Percentiles rank a stretch among this genome's conserved stretches.
These are phyloP conservation scores for Acridotheres tristis DNA, from an alignment of 2,797 vertebrate species.

Conservation along the genomic window DNA sequence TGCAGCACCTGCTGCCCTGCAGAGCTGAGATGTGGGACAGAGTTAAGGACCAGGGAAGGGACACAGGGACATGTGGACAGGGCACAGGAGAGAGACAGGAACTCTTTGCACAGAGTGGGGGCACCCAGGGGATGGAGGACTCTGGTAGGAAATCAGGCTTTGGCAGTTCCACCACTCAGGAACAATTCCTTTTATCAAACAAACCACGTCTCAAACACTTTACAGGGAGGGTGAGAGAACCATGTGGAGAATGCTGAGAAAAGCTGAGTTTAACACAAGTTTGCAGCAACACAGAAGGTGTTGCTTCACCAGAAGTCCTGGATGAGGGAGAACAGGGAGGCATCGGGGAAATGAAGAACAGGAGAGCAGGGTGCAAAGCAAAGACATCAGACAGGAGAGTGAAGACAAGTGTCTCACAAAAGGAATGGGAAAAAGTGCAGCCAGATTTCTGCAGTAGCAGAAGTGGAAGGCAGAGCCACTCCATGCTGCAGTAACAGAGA, in stretches of 20 bases:
- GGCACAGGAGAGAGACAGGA: background rate
- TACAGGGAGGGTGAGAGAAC: background rate
- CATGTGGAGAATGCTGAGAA: background rate
- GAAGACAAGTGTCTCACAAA: background rate
- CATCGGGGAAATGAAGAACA: accelerated
- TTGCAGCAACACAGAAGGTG: background rate
- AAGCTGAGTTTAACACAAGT: background rate
- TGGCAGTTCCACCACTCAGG: background rate
- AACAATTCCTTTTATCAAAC: background rate
- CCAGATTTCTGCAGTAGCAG: background rate
- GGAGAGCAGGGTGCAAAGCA: background rate
- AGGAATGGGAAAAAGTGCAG: background rate
- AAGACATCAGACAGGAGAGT: background rate
- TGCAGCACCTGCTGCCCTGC: background rate
- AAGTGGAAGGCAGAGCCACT: background rate
- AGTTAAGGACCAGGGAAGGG: background rate
- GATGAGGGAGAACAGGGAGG: background rate
- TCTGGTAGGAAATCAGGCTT: background rate
- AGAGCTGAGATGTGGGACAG: background rate
- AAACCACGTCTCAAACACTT: background rate
- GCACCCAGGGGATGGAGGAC: background rate
- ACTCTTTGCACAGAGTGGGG: accelerated
- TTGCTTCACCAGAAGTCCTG: background rate
- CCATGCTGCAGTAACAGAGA: background rate
- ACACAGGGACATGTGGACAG: background rate